phyloP scores from a whole-genome alignment of 2,888 invertebrate species.

The Dioctria rufipes region DNA sequence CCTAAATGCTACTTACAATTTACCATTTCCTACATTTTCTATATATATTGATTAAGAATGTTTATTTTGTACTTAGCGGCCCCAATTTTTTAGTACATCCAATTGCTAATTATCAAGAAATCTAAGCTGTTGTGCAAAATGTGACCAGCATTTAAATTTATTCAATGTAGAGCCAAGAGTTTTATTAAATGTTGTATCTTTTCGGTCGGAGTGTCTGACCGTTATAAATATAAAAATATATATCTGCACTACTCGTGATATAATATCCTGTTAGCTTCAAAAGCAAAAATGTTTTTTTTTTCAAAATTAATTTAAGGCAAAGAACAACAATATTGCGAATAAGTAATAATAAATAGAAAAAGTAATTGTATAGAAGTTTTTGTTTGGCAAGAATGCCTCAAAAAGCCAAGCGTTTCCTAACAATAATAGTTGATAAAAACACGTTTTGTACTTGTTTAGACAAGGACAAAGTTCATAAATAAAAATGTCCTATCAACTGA shows the following conservation, averaged over 20 bases:
- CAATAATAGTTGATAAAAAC: conserved; percentile 33
- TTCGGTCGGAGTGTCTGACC: not conserved
- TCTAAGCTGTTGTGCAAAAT: not conserved
- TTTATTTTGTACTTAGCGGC: conserved; percentile 42
- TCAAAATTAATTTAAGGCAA: not conserved
- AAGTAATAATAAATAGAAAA: conserved; percentile 42
- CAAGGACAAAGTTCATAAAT: conserved; percentile 41
- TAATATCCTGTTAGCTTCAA: not conserved
- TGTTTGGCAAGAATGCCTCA: conserved; percentile 40
- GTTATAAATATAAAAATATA: not conserved
- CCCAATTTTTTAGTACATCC: not conserved
- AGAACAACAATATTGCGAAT: conserved; percentile 14
- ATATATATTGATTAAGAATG: conserved; percentile 35
- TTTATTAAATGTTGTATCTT: not conserved
- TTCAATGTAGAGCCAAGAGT: not conserved
- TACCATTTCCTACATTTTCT: not conserved
- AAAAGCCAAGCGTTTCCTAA: conserved; percentile 34
- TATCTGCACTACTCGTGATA: not conserved
- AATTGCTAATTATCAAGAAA: not conserved
- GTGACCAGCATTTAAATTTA: not conserved
- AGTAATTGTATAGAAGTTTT: not conserved
- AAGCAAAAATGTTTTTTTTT: conserved; percentile 2
- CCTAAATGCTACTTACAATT: conserved; percentile 33
- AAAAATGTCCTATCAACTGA: conserved; percentile 43
- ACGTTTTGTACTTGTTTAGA: conserved; percentile 43